A percentile compares a stretch with the other conserved stretches of the same genome.
Conservation (phyloP, 2,888 invertebrate species). For the Stenchaetothrips biformis region DNA sequence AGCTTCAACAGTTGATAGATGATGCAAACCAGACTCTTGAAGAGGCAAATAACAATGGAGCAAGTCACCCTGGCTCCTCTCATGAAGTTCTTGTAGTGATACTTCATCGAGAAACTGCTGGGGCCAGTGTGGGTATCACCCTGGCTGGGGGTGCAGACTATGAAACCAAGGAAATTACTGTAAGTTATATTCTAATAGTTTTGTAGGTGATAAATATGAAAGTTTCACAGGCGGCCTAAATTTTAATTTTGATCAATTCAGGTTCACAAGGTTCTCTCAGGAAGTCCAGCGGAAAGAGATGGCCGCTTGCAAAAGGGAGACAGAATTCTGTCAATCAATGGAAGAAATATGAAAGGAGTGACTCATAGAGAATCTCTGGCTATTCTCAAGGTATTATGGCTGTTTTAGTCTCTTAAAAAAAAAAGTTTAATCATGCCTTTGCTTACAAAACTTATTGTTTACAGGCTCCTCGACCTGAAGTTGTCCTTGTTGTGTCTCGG, state of each 20-base stretch:
- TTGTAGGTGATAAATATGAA: neutral
- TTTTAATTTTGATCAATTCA: constrained; percentile 44
- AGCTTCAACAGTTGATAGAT: constrained; percentile 60
- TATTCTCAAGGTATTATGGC: constrained; percentile 67
- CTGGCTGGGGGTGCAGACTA: constrained; percentile 86
- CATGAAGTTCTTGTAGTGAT: constrained; percentile 59
- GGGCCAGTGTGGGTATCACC: constrained; percentile 78
- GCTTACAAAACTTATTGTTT: constrained; percentile 31
- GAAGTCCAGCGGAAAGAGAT: constrained; percentile 81
- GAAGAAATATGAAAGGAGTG: constrained; percentile 72
- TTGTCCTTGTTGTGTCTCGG: constrained; percentile 70
- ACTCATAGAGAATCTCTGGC: constrained; percentile 83
- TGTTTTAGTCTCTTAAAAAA: constrained; percentile 3
- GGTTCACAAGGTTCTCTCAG: constrained; percentile 82
- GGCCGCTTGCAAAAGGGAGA: constrained; percentile 82
- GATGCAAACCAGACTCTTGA: constrained; percentile 62
- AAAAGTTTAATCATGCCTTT: constrained; percentile 25
- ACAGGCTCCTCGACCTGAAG: constrained; percentile 72
- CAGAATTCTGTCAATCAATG: constrained; percentile 84
- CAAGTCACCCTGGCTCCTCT: constrained; percentile 40
- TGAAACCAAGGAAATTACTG: constrained; percentile 87
- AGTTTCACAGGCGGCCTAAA: neutral
- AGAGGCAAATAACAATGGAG: constrained; percentile 44
- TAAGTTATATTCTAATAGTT: constrained; percentile 46
- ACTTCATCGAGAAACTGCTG: constrained; percentile 61